Evolutionary conservation across 2,113 vertebrate genomes (phyloP).

Genomic region (Clarias gariepinus): DNA sequence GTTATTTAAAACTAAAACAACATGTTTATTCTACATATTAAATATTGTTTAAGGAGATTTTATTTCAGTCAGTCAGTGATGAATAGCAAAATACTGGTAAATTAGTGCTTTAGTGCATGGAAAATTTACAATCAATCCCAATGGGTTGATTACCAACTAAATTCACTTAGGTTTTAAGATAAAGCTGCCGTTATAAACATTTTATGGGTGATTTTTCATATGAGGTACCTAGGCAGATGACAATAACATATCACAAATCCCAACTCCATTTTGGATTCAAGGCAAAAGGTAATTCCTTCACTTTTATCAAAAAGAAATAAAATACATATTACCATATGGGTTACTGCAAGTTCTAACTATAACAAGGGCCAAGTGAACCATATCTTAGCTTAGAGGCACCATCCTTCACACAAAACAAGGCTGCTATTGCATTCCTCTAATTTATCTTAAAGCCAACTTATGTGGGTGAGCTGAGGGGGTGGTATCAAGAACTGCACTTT

Average conservation of each 20-base stretch:
- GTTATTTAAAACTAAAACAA: not conserved
- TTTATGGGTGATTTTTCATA: not conserved
- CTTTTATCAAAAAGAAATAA: not conserved
- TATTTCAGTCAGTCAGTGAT: not conserved
- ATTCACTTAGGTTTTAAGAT: not conserved
- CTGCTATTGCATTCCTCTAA: slow-evolving; percentile 21
- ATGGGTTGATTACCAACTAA: not conserved
- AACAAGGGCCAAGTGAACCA: not conserved
- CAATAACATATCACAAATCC: not conserved
- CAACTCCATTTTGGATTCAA: not conserved
- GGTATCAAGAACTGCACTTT: slow-evolving; percentile 22
- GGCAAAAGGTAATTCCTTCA: not conserved
- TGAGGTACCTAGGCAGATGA: not conserved
- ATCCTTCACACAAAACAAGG: slow-evolving; percentile 23
- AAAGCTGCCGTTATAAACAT: not conserved
- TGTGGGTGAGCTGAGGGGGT: slow-evolving; percentile 30
- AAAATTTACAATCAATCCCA: not conserved
- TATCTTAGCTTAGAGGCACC: not conserved
- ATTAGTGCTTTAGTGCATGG: not conserved
- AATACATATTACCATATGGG: not conserved
- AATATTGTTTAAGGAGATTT: not conserved
- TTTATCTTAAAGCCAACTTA: slow-evolving; percentile 22
- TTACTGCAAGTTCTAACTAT: slow-evolving; percentile 5
- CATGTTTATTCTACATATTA: not conserved
- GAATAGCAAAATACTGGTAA: not conserved